These are phyloP conservation scores for Parelbella ahira DNA, from an alignment of 2,888 invertebrate genomes.

Conservation along the genomic window DNA sequence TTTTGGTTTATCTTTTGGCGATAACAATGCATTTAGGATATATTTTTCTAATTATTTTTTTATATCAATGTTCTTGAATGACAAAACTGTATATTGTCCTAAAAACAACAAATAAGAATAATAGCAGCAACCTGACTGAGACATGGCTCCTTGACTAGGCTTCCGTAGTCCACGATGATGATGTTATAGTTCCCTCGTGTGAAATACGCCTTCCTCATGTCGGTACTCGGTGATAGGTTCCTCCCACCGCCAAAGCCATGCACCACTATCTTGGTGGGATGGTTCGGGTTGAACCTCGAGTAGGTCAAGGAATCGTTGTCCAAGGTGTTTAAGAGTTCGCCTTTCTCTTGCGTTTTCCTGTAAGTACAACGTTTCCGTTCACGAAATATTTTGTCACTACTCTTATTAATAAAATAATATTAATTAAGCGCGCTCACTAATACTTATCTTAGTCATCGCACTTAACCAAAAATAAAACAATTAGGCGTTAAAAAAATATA, in stretches of 20 bases:
- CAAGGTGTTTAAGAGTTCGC: conserved; percentile 85
- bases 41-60: no score
- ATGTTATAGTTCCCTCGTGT: conserved; percentile 90
- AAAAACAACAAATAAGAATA: neutral
- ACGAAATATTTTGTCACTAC: no score
- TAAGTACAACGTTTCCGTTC: no score
- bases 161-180: conserved; percentile 91
- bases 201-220: conserved; percentile 91
- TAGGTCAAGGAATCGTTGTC: conserved; percentile 85
- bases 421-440: no score
- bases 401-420: no score
- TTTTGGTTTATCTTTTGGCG: no score
- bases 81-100: no score
- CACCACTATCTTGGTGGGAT: conserved; percentile 92
- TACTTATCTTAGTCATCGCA: no score
- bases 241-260: conserved; percentile 95
- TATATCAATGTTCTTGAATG: no score
- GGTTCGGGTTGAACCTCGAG: conserved; percentile 87
- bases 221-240: conserved; percentile 90
- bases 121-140: conserved; percentile 83
- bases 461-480: no score
- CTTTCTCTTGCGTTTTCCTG: conserved; percentile 87
- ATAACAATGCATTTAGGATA: no score
- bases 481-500: no score
- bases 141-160: conserved; percentile 90